Conservation (phyloP, 2,888 invertebrate species). For the Cephalotes varians region DNA sequence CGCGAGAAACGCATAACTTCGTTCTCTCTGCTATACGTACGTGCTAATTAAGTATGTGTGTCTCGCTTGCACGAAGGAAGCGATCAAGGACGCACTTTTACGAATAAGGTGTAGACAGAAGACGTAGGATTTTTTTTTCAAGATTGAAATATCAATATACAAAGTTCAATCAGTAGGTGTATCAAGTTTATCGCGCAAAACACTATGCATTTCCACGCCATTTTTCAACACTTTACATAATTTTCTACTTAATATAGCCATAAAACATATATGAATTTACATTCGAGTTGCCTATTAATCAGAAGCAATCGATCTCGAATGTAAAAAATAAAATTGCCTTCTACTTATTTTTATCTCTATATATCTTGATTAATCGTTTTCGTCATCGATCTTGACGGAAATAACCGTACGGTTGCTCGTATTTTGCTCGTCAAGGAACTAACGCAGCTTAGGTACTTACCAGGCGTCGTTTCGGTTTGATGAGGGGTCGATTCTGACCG, state of each 20-base stretch:
- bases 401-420: neutral
- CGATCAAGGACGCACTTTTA: constrained; percentile 73
- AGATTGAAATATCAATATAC: constrained; percentile 3
- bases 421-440: neutral
- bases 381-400: neutral
- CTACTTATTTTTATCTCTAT: neutral
- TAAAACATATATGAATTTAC: neutral
- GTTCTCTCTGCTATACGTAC: constrained; percentile 40
- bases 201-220: constrained; percentile 8
- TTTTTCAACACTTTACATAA: constrained; percentile 24
- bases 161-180: neutral
- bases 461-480: constrained; percentile 99
- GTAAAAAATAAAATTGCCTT: neutral
- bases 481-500: constrained; percentile 98
- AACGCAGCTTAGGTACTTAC: constrained; percentile 90
- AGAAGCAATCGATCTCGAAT: neutral
- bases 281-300: neutral
- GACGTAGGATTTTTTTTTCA: constrained; percentile 31
- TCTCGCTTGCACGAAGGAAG: constrained; percentile 68
- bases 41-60: constrained; percentile 69
- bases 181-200: neutral
- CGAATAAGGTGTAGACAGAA: constrained; percentile 56
- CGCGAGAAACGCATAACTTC: constrained; percentile 63
- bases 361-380: neutral
- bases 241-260: neutral